Percentiles rank a stretch among this genome's conserved stretches.
Evolutionary conservation across 2,113 vertebrate species (phyloP).

Genomic region (Elaphurus davidianus): DNA sequence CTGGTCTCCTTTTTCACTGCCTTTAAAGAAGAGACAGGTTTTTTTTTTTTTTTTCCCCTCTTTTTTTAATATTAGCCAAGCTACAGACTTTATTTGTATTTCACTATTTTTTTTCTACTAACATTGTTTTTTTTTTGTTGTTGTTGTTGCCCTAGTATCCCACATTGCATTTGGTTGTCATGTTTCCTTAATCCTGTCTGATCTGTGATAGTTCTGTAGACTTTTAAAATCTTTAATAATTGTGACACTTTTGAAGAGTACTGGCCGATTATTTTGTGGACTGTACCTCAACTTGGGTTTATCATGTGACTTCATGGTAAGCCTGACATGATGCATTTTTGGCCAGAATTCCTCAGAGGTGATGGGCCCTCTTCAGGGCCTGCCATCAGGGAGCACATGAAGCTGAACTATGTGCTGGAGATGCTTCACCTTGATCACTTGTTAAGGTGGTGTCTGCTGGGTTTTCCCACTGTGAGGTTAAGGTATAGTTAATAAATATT

Average conservation of each 20-base stretch:
- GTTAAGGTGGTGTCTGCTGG: background rate
- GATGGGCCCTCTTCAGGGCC: background rate
- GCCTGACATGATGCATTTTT: background rate
- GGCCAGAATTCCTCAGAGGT: background rate
- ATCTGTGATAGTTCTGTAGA: background rate
- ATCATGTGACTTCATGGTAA: background rate
- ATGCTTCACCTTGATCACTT: background rate
- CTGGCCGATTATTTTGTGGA: background rate
- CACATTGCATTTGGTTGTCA: background rate
- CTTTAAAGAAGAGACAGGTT: background rate
- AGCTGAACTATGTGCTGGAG: background rate
- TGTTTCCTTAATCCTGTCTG: background rate
- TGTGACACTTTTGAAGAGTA: background rate
- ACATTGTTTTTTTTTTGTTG: background rate
- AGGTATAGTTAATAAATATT: background rate
- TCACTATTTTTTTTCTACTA: background rate
- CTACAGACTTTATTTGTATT: background rate
- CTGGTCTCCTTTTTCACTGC: background rate
- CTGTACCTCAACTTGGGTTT: background rate
- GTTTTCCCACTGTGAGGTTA: background rate
- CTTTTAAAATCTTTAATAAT: background rate
- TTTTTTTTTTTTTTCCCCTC: background rate
- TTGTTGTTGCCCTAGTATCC: background rate
- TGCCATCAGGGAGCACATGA: rapidly evolving
- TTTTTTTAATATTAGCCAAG: background rate